Base-by-base conservation (phyloP, 23 tunicate genomes). In the Styela plicata region DNA sequence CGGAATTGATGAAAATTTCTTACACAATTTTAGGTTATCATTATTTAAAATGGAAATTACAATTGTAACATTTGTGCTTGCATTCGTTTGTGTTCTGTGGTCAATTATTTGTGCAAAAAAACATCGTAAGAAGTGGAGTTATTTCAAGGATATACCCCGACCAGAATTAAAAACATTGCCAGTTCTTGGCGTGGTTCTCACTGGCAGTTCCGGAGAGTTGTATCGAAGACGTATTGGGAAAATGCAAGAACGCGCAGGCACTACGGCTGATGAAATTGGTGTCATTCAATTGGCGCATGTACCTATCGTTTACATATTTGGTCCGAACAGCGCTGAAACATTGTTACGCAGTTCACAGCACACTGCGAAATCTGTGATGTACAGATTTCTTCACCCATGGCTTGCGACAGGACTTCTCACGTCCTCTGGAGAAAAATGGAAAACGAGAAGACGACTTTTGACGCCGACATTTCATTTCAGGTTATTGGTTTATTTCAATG, bases 381-480 rank as follows among this genome's bases (percentile, higher is more conserved):
- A 93, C 74, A 64, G 31, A 2, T 93, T 93, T 69, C 74, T 93
- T 21, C 87, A 85, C 30, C 86, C 93, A 25, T 93, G 98, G 98
- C 85, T 93, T 24, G 98, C 93, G 24, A 88, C 89, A 2, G 98
- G 98, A 5, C 77, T 93, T 26, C 70, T 93, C 2, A 93, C 93
- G 25, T 81, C 98, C 2, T n/a, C 53, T 1, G 99, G 99, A 20
- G 85, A 81, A 34, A 96, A 96, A 63, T 96, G 99, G 99, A 78
- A 91, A 71, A 82, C 84, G 31, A 53, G 99, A 68, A 74, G 99
- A 33, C 57, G 94, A 32, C 86, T 96, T 21, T 71, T 96, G 20
- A 96, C 99, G 5, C 99, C 99, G 1, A 79, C 94, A 5, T 96
- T 96, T 85, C 99, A 96, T 85, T 91, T 91, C 74, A 85, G 80